Percentiles rank a stretch among this genome's conserved stretches.
Conservation (phyloP, 2,113 vertebrate genomes). For the Anarrhichthys ocellatus region DNA sequence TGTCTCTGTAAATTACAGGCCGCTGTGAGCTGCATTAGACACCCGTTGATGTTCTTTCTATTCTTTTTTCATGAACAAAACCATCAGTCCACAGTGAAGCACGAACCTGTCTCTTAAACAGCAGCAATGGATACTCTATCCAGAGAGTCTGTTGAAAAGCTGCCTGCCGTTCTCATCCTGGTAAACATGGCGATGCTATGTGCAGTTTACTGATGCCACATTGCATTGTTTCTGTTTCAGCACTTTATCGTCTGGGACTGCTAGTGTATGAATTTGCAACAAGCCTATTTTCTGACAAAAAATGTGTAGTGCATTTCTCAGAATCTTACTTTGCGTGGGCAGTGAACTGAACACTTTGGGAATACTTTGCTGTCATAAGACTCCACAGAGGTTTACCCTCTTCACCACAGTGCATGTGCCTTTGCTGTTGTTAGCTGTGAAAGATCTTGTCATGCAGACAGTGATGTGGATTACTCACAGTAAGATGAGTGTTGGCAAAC, state of each 20-base stretch:
- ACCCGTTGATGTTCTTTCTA: constrained; percentile 20
- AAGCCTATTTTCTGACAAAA: constrained; percentile 5
- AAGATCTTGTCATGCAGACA: constrained; percentile 25
- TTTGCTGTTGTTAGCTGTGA: constrained; percentile 24
- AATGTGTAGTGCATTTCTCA: neutral
- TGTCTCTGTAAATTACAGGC: constrained; percentile 42
- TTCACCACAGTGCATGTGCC: neutral
- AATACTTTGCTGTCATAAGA: constrained; percentile 36
- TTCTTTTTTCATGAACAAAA: constrained; percentile 17
- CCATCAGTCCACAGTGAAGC: neutral
- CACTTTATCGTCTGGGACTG: neutral
- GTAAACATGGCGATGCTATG: constrained; percentile 15
- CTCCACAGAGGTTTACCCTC: constrained; percentile 5
- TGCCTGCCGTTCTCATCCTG: constrained; percentile 3
- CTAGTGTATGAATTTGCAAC: neutral
- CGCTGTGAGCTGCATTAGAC: constrained; percentile 1
- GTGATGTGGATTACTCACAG: constrained; percentile 17
- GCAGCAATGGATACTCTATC: neutral
- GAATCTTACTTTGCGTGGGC: constrained; percentile 6
- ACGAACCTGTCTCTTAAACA: constrained; percentile 15
- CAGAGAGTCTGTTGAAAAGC: constrained; percentile 2
- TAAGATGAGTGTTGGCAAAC: neutral
- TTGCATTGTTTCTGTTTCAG: constrained; percentile 32
- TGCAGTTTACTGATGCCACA: constrained; percentile 18
- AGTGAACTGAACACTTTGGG: constrained; percentile 26